These are phyloP conservation scores for Salvelinus alpinus DNA, from an alignment of 2,113 vertebrate genomes.

Conservation along the genomic window DNA sequence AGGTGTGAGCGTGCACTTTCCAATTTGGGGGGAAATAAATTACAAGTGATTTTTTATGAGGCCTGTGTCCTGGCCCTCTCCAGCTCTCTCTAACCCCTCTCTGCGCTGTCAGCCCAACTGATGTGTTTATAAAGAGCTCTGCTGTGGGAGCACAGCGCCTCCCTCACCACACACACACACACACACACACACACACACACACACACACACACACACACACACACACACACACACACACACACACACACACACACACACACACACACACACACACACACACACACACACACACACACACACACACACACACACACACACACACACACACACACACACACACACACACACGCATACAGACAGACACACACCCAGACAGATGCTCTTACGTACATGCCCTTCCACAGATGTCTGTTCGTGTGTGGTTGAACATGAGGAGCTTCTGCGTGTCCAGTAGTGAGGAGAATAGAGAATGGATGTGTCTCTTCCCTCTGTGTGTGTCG, in stretches of 20 bases:
- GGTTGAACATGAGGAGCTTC: not conserved
- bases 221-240: slow-evolving; percentile 16
- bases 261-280: no score
- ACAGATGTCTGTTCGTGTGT: slow-evolving; percentile 15
- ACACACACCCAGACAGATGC: slow-evolving; percentile 17
- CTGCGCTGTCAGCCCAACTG: slow-evolving; percentile 75
- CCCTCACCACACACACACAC: slow-evolving; percentile 25
- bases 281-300: no score
- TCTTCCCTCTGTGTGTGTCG: not conserved
- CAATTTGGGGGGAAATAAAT: slow-evolving; percentile 99
- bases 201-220: slow-evolving; percentile 15
- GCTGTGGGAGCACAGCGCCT: slow-evolving; percentile 8
- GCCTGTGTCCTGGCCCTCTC: slow-evolving; percentile 79
- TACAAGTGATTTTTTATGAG: slow-evolving; percentile 99
- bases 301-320: slow-evolving; percentile 8
- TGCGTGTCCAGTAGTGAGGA: slow-evolving; percentile 1
- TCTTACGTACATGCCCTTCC: slow-evolving; percentile 7
- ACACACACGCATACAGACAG: slow-evolving; percentile 14
- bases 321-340: slow-evolving; percentile 15
- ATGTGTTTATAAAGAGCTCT: slow-evolving; percentile 80
- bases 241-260: slow-evolving; percentile 4
- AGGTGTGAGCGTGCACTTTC: slow-evolving; percentile 99
- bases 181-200: slow-evolving; percentile 15
- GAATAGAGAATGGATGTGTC: not conserved
- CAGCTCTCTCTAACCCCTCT: slow-evolving; percentile 53